Evolutionary conservation across 1,140 invertebrate species (phyloP), one percentile per base, ranked within the genome.

Genomic region (Capitella teleta): DNA sequence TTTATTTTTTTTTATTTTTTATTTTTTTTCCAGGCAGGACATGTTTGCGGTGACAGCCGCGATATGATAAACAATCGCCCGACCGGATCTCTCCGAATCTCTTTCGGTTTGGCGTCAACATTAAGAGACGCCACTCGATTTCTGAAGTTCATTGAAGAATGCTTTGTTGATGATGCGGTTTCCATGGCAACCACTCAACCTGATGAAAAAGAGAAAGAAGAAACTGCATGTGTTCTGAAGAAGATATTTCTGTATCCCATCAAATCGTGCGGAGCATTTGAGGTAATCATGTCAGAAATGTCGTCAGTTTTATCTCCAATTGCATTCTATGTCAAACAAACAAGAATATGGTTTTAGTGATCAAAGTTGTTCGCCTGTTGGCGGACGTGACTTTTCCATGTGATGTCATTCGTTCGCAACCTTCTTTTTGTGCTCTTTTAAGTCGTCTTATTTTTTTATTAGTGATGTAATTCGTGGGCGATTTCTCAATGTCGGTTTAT

Each of bases 51-150:
- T 0, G 92, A 96, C 67, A 78, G 84, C 49, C 77, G 78, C 47
- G 93, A 97, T 74, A 68, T 96, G 24, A 76, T 96, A n/a, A 78
- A 92, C 68, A 89, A 86, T 1, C 74, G 73, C 58, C 92, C 94
- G 3, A 94, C 90, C 1, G 94, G 94, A 32, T 87, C 90, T 10
- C 78, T 97, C 3, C 76, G 94, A 59, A 78, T 90, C 5, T 96
- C 91, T 1, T 92, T 96, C 70, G 91, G 92, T n/a, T 92, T 91
- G 56, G 85, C 86, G 78, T 91, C 88, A 0, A 81, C 78, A 0
- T 68, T 76, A 34, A 58, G 77, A 44, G 84, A 96, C 70, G 82
- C 82, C 1, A 76, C 86, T 47, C 75, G 71, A 54, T 70, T 93
- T 14, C 63, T 93, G 1, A 47, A 72, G 42, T 85, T 93, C 79